phyloP scores from a whole-genome alignment of 2,113 vertebrate genomes.

The Garra rufa region DNA sequence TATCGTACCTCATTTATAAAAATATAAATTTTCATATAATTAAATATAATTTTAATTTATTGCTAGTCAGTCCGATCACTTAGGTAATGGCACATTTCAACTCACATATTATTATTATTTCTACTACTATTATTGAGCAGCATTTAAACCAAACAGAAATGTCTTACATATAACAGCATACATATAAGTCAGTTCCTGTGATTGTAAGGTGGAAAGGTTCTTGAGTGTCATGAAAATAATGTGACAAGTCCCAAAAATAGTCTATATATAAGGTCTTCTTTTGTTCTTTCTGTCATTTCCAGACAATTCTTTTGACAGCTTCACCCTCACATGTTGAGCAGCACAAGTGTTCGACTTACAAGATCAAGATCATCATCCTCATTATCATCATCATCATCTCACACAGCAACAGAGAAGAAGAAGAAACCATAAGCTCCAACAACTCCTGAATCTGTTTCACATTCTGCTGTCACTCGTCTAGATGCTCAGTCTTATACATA shows the following conservation, averaged over 20 bases:
- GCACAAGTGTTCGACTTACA: not conserved
- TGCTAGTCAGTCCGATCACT: no score
- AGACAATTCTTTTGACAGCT: not conserved
- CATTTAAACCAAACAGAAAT: not conserved
- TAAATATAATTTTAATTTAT: no score
- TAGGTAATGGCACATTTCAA: no score
- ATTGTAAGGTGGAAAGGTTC: not conserved
- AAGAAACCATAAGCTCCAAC: not conserved
- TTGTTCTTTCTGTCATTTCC: not conserved
- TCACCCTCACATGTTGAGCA: not conserved
- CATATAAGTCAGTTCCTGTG: no score
- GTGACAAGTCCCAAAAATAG: constrained; percentile 4
- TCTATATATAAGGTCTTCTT: not conserved
- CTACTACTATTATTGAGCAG: no score
- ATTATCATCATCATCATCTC: not conserved
- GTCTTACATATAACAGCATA: no score
- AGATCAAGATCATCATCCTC: not conserved
- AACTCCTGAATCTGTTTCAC: not conserved
- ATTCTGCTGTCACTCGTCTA: not conserved
- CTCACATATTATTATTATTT: no score
- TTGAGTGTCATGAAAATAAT: not conserved
- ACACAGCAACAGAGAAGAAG: not conserved
- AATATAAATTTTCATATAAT: no score
- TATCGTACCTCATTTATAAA: no score
- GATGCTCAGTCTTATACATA: constrained; percentile 9